phyloP scores from a whole-genome alignment of 2,113 vertebrate species.

The Acrocephalus kingi region DNA sequence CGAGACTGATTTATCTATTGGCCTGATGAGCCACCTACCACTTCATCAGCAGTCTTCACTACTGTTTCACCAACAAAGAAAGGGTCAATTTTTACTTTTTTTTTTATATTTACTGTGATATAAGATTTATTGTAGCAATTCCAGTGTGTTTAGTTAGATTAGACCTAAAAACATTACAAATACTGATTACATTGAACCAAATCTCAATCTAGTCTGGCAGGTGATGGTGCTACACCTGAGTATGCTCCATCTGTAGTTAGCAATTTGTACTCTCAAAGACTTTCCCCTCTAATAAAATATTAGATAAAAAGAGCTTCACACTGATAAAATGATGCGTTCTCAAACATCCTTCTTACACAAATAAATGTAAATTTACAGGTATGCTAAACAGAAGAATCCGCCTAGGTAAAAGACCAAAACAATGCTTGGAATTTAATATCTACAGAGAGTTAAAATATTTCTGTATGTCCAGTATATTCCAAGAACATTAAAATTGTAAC shows the following conservation, averaged over 20 bases:
- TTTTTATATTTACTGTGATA: not conserved
- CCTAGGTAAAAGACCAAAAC: not conserved
- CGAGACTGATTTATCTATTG: not conserved
- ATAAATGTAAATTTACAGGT: not conserved
- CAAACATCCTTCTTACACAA: not conserved
- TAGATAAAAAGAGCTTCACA: not conserved
- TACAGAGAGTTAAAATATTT: not conserved
- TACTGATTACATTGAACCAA: not conserved
- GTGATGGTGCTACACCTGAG: not conserved
- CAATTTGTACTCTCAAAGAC: not conserved
- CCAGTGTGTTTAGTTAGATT: not conserved
- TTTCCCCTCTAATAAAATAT: not conserved
- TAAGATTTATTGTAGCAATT: not conserved
- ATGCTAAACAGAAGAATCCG: not conserved
- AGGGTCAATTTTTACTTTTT: not conserved
- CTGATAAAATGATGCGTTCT: not conserved
- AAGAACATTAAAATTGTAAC: not conserved
- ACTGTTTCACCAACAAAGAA: not conserved
- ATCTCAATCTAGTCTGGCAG: not conserved
- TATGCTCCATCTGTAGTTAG: not conserved
- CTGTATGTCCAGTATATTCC: not conserved
- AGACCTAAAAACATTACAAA: not conserved
- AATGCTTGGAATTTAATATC: not conserved
- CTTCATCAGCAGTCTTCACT: not conserved
- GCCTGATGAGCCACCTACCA: not conserved